These are phyloP conservation scores for Sinodicranocentrus sp. DNA, from an alignment of 2,888 invertebrate genomes.

Conservation along the genomic window DNA sequence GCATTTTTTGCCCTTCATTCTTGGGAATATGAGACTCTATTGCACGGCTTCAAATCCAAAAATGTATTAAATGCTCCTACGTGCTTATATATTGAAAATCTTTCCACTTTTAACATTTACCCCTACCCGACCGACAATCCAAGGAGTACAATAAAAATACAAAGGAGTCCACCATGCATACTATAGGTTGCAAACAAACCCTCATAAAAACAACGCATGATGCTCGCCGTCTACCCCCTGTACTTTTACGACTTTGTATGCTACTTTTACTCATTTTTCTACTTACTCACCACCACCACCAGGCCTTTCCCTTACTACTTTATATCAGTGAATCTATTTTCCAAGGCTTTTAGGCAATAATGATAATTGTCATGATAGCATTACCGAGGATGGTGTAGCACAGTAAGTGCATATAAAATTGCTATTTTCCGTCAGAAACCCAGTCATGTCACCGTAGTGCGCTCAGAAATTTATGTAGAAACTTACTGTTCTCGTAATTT, in stretches of 20 bases:
- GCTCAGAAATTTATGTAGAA: constrained; percentile 3
- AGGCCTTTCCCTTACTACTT: not conserved
- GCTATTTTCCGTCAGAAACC: constrained; percentile 11
- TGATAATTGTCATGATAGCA: constrained; percentile 49
- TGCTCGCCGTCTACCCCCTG: constrained; percentile 26
- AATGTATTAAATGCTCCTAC: constrained; percentile 3
- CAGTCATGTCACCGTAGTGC: not conserved
- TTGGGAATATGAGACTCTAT: no score
- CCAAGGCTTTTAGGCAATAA: constrained; percentile 55
- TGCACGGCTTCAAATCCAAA: no score
- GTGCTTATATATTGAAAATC: constrained; percentile 4
- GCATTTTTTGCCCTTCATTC: no score
- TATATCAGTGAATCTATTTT: constrained; percentile 10
- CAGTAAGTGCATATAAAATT: constrained; percentile 38
- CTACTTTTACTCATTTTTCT: constrained; percentile 8
- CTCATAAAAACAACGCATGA: constrained; percentile 35
- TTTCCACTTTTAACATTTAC: constrained; percentile 13
- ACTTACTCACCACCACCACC: not conserved
- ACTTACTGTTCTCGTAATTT: not conserved
- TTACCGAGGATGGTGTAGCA: constrained; percentile 25
- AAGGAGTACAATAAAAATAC: not conserved
- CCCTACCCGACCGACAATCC: not conserved
- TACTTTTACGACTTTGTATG: constrained; percentile 33
- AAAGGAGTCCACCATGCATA: not conserved
- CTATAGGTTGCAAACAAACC: constrained; percentile 16